Conservation (phyloP, 2,113 vertebrate genomes). For the Clinocottus analis region DNA sequence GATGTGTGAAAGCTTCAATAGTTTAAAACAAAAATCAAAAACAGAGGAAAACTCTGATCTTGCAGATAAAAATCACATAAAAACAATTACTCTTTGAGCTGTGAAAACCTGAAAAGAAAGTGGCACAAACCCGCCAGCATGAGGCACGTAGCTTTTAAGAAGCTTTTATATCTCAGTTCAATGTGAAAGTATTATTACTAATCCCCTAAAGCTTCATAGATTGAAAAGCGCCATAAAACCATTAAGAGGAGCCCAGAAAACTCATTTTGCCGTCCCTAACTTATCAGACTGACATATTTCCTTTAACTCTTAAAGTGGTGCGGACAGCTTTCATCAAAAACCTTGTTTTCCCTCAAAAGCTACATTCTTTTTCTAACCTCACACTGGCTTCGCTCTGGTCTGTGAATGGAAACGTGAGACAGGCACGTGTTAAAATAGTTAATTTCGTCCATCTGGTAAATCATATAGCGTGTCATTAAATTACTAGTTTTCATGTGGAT, state of each 20-base stretch:
- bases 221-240: conserved; percentile 13
- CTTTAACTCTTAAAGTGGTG: conserved; percentile 1
- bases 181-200: conserved; percentile 21
- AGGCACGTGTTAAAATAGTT: background rate
- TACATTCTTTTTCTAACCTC: background rate
- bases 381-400: background rate
- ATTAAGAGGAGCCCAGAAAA: conserved; percentile 29
- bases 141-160: conserved; percentile 3
- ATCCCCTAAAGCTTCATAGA: conserved; percentile 24
- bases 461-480: background rate
- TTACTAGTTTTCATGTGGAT: background rate
- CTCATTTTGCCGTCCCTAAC: conserved; percentile 2
- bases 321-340: background rate
- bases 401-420: background rate
- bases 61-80: background rate
- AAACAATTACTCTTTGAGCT: conserved; percentile 1
- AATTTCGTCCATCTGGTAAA: background rate
- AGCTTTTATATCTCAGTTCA: background rate
- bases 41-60: background rate
- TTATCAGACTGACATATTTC: conserved; percentile 30
- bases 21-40: background rate
- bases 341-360: background rate
- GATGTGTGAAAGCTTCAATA: background rate
- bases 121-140: background rate
- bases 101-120: background rate